Conservation (phyloP, 2,797 vertebrate genomes). For the Podarcis lilfordi region DNA sequence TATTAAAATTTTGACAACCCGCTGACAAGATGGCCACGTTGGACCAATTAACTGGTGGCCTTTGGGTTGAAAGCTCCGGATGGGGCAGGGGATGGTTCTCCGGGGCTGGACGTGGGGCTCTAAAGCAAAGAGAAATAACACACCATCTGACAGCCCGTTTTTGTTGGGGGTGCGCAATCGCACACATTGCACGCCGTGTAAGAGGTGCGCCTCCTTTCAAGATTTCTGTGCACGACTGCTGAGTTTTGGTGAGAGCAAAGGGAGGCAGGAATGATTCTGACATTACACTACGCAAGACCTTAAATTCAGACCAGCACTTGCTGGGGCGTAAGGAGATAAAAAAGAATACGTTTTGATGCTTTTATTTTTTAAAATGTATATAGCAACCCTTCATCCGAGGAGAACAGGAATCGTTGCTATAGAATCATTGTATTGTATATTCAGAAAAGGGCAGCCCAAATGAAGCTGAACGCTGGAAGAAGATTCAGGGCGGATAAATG, state of each 20-base stretch:
- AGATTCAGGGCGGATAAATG: no score
- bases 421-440: no score
- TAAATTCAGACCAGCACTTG: no score
- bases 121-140: neutral
- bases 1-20: slow-evolving; percentile 58
- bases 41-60: slow-evolving; percentile 33
- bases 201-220: neutral
- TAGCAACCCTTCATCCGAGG: no score
- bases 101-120: slow-evolving; percentile 16
- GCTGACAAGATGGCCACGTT: slow-evolving; percentile 40
- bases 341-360: no score
- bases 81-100: slow-evolving; percentile 4
- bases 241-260: rapidly evolving
- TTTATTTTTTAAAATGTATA: no score
- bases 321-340: no score
- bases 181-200: neutral
- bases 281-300: no score
- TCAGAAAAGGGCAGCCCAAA: no score
- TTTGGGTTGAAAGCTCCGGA: neutral
- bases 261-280: no score
- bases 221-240: neutral
- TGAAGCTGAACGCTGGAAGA: no score
- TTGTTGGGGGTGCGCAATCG: neutral
- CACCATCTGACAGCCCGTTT: neutral
- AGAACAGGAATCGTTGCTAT: no score